A percentile compares a stretch with the other conserved stretches of the same genome.
Evolutionary conservation across 2,797 vertebrate genomes (phyloP).

Genomic region (Phrynocephalus guinanensis): DNA sequence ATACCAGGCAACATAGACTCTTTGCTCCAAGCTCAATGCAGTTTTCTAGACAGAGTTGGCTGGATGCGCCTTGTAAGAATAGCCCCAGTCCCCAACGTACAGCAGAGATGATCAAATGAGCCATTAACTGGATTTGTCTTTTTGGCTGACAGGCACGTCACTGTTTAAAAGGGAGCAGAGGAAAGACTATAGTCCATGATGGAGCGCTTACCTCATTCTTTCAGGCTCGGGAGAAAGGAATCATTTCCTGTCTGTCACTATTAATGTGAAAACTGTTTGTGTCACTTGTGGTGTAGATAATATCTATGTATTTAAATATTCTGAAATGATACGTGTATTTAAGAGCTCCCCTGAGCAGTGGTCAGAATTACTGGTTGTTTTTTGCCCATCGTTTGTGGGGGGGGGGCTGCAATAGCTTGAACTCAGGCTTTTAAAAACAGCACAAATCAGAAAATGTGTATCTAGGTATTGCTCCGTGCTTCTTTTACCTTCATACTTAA

Average conservation of each 20-base stretch:
- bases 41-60: neutral
- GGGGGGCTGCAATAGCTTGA: conserved; percentile 13
- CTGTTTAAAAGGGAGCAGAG: neutral
- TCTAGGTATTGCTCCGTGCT: conserved; percentile 7
- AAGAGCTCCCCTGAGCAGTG: conserved; percentile 25
- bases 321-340: conserved; percentile 32
- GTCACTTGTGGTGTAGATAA: neutral
- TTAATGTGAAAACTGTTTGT: conserved; percentile 11
- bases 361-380: conserved; percentile 16
- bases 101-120: neutral
- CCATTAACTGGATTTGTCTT: neutral
- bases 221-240: neutral
- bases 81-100: neutral
- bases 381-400: neutral
- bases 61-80: neutral
- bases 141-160: neutral
- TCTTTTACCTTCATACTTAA: conserved; percentile 24
- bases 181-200: neutral
- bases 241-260: neutral
- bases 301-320: neutral
- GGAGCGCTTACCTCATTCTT: conserved; percentile 12
- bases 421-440: conserved; percentile 5
- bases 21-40: neutral
- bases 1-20: neutral
- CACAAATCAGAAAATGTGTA: conserved; percentile 22